Conservation (phyloP, 2,888 invertebrate species). For the Sphaerophoria rueppellii region DNA sequence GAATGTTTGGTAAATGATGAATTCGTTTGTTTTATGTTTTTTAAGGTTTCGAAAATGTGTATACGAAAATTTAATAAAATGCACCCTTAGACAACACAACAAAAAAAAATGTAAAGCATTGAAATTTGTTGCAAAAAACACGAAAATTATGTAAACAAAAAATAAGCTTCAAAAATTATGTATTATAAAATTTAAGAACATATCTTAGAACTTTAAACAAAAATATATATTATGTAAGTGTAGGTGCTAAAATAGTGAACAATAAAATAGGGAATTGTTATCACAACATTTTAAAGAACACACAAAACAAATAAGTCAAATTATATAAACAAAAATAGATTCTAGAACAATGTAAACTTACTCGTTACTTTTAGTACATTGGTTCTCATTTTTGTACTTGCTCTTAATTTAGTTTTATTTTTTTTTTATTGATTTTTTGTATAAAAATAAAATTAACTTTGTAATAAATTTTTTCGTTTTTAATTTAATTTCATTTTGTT, state of each 20-base stretch:
- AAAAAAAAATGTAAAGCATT: conserved; percentile 11
- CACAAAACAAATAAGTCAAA: conserved; percentile 61
- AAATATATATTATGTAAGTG: conserved; percentile 28
- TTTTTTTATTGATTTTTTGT: conserved; percentile 39
- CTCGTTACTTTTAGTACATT: conserved; percentile 5
- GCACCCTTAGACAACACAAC: conserved; percentile 25
- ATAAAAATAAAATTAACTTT: conserved; percentile 43
- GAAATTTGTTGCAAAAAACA: conserved; percentile 57
- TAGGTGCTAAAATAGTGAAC: conserved; percentile 74
- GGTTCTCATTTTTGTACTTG: neutral
- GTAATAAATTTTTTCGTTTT: conserved; percentile 41
- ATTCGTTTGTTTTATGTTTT: neutral
- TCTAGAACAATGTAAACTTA: conserved; percentile 16
- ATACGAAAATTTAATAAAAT: neutral
- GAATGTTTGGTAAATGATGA: conserved; percentile 15
- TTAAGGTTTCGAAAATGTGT: neutral
- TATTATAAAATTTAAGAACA: conserved; percentile 71
- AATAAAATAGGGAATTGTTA: conserved; percentile 75
- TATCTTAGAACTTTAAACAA: conserved; percentile 52
- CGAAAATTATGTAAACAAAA: conserved; percentile 14
- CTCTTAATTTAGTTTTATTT: conserved; percentile 5
- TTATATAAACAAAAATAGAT: conserved; percentile 29
- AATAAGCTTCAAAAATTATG: conserved; percentile 50
- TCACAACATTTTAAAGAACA: conserved; percentile 74
- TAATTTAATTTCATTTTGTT: conserved; percentile 6